A percentile compares a stretch with the other conserved stretches of the same genome.
phyloP scores from a whole-genome alignment of 1,140 invertebrate species.

The Phthorimaea operculella region DNA sequence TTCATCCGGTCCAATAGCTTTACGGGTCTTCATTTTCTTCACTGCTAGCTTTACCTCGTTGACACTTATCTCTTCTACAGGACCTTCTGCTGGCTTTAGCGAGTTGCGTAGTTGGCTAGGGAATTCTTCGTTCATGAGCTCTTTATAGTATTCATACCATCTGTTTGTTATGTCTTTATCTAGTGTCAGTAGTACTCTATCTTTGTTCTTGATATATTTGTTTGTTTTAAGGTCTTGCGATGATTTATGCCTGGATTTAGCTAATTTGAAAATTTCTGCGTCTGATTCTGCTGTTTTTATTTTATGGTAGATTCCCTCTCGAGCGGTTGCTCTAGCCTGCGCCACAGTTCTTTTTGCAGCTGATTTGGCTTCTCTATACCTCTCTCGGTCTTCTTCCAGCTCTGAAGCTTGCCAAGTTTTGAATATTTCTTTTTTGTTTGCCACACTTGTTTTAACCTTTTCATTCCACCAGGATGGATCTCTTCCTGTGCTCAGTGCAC shows the following conservation, averaged over 20 bases:
- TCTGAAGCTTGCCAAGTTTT: background rate
- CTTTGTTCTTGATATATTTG: conserved; percentile 4
- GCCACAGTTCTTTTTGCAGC: background rate
- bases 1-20: conserved; percentile 6
- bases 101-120: background rate
- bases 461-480: conserved; percentile 8
- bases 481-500: background rate
- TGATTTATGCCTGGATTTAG: background rate
- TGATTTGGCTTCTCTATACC: conserved; percentile 2
- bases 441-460: background rate
- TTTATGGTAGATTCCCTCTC: background rate
- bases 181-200: background rate
- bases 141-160: conserved; percentile 13
- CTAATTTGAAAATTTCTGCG: conserved; percentile 4
- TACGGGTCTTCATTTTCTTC: conserved; percentile 4
- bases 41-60: conserved; percentile 2
- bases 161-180: conserved; percentile 9
- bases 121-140: conserved; percentile 16
- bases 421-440: background rate
- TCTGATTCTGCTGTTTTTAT: background rate
- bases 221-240: background rate
- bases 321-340: background rate
- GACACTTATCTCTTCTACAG: background rate
- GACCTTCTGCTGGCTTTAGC: background rate
- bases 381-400: background rate